Base-by-base conservation (phyloP, 2,797 vertebrate genomes). In the Alfaro cultratus region DNA sequence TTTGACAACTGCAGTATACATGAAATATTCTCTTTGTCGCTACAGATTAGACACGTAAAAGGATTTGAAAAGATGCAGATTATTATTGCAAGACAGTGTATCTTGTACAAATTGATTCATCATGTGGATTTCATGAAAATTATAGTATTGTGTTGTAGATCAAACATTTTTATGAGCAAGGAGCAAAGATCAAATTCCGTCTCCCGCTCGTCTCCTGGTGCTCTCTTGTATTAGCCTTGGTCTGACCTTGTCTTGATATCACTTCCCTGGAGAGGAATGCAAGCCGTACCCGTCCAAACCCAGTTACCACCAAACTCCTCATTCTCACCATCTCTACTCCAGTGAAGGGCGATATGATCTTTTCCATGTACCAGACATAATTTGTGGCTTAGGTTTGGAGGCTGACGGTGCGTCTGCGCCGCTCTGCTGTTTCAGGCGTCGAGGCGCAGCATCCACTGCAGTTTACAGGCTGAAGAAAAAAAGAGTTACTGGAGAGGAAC, bases 381-480 rank as follows among this genome's bases (percentile, higher is more conserved):
- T 95, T 96, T 95, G 95, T 92, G 95, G 95, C 93, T 95, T 94
- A 92, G 93, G 95, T 94, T 95, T 95, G 93, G 95, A 96, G 95
- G 95, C 95, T 96, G 95, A 96, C 94, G 89, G 91, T 95, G 95
- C 94, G 93, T 96, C 95, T 96, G 94, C 88, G 90, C 91, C 84
- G 79, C 94, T 87, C 89, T 93, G 95, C 94, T 93, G 94, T 96
- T 95, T 94, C 94, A 95, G 93, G 91, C 94, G 85, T 94, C 90
- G 79, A 85, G 68, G 89, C 85, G 90, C 92, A 91, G 81, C 85
- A 80, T 93, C 87, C 92, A 91, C 80, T 90, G 84, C 81, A 75
- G 79, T 93, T 93, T 92, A 90, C 86, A 82, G 80, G 80, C 82
- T 84, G 81, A 84, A 82, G 78, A 84, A 79, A 80, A 86, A 86